Percentiles rank a stretch among this genome's conserved stretches.
Conservation (phyloP, 2,888 invertebrate genomes). For the Aleiodes alternator region DNA sequence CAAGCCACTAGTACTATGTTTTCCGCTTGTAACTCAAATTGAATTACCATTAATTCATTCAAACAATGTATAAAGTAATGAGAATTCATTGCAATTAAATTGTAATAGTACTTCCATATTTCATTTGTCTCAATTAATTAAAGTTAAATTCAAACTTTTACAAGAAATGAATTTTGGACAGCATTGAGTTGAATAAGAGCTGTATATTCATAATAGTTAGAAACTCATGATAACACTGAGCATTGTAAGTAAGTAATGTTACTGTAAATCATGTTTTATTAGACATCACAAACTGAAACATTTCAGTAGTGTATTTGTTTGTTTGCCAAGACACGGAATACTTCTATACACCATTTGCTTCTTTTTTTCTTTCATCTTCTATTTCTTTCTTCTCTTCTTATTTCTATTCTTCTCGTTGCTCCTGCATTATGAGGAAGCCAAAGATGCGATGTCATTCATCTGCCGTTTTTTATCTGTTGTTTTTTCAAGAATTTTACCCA, state of each 20-base stretch:
- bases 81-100: not conserved
- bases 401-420: too few relatives aligned
- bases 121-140: not conserved
- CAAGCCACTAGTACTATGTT: too few relatives aligned
- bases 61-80: constrained; percentile 12
- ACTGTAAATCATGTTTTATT: constrained; percentile 19
- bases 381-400: too few relatives aligned
- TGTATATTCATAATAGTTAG: too few relatives aligned
- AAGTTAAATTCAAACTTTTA: too few relatives aligned
- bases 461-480: constrained; percentile 9
- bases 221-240: too few relatives aligned
- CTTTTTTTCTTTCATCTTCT: too few relatives aligned
- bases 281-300: constrained; percentile 7
- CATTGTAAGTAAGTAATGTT: not conserved
- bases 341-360: too few relatives aligned
- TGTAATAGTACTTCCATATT: not conserved
- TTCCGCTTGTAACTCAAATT: not conserved
- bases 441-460: constrained; percentile 36
- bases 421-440: constrained; percentile 31
- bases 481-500: constrained; percentile 1
- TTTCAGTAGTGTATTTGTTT: constrained; percentile 8
- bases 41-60: constrained; percentile 6
- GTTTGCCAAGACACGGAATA: constrained; percentile 12
- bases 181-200: too few relatives aligned
- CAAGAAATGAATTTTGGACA: too few relatives aligned